Percentiles rank a stretch among this genome's conserved stretches.
Evolutionary conservation across 2,888 invertebrate genomes (phyloP).

Genomic region (Chymomyza fuscimana): DNA sequence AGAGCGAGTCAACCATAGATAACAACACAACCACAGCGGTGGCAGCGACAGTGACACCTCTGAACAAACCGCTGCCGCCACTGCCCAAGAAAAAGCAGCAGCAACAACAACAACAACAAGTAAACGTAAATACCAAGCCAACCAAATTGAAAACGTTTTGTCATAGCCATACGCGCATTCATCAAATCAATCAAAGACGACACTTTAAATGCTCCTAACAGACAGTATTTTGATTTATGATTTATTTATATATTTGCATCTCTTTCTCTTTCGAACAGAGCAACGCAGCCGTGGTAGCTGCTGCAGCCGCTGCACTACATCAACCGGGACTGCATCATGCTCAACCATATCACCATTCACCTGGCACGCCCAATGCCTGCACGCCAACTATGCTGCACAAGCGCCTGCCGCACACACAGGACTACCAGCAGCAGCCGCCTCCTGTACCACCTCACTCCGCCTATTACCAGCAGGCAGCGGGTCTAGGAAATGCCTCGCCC

Average conservation of each 20-base stretch:
- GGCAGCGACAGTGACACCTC: conserved; percentile 34
- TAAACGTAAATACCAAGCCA: conserved; percentile 52
- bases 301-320: conserved; percentile 51
- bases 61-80: conserved; percentile 74
- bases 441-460: conserved; percentile 44
- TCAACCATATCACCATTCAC: conserved; percentile 74
- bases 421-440: conserved; percentile 56
- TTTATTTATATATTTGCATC: not conserved
- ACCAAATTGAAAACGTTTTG: conserved; percentile 29
- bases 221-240: not conserved
- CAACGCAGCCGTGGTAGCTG: conserved; percentile 43
- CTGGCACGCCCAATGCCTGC: conserved; percentile 65
- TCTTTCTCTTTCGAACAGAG: conserved; percentile 30
- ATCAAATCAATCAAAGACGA: not conserved
- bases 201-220: not conserved
- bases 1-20: conserved; percentile 26
- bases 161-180: conserved; percentile 14
- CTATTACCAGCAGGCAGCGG: conserved; percentile 44
- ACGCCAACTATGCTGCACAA: conserved; percentile 76
- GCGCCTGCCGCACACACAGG: conserved; percentile 48
- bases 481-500: conserved; percentile 64
- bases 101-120: conserved; percentile 40
- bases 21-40: not conserved
- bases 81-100: conserved; percentile 64
- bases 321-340: conserved; percentile 73